phyloP scores from a whole-genome alignment of 30 jellyfish, hydroid and myxozoan genomes.

The Aurelia aurita region DNA sequence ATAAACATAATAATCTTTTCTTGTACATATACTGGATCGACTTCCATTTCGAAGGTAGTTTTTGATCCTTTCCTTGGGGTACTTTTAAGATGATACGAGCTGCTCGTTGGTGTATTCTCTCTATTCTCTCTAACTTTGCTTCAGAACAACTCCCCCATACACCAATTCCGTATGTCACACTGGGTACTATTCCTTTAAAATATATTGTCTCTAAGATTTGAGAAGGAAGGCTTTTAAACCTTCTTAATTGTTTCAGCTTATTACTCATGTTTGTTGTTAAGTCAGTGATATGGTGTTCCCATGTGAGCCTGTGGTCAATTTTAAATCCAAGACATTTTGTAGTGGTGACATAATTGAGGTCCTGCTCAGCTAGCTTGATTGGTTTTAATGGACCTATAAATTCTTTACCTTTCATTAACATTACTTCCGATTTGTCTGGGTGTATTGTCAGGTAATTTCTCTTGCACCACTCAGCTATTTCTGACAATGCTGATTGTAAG shows the following conservation, averaged over 20 bases:
- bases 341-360: constrained; percentile 2
- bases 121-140: constrained; percentile 27
- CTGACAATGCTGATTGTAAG: constrained; percentile 14
- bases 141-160: constrained; percentile 44
- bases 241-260: no score
- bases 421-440: no score
- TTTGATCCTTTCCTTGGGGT: constrained; percentile 6
- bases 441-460: no score
- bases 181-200: constrained; percentile 10
- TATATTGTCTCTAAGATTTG: no score
- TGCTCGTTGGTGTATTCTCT: constrained; percentile 32
- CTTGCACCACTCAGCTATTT: constrained; percentile 35
- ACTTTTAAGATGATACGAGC: constrained; percentile 6
- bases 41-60: constrained; percentile 20
- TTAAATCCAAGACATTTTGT: background rate
- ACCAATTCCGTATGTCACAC: constrained; percentile 24
- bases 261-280: background rate
- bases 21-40: background rate
- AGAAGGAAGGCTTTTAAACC: no score
- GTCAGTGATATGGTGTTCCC: background rate
- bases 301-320: constrained; percentile 7
- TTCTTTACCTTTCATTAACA: constrained; percentile 12
- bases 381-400: background rate
- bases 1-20: no score
- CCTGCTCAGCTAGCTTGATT: background rate